These are phyloP conservation scores for Oryzias sinensis DNA, from an alignment of 2,797 vertebrate species.

Conservation along the genomic window DNA sequence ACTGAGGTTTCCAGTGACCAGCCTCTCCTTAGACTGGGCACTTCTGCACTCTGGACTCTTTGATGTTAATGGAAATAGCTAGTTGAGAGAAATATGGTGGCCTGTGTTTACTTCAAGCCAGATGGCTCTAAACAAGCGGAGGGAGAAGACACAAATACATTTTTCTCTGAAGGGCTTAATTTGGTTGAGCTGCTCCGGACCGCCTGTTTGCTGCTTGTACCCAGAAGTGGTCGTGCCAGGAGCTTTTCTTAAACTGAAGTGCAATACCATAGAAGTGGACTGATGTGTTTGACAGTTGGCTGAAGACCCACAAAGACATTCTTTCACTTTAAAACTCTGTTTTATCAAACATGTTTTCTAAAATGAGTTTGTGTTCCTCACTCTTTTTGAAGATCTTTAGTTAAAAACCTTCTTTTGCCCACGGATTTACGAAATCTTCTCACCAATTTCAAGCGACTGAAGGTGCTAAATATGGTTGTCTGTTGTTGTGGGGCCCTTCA, in stretches of 20 bases:
- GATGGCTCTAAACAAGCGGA: slow-evolving; percentile 60
- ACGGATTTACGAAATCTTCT: neutral
- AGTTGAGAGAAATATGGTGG: slow-evolving; percentile 51
- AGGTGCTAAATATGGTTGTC: too few species aligned
- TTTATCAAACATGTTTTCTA: too few species aligned
- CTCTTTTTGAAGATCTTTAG: too few species aligned
- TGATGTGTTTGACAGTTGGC: neutral
- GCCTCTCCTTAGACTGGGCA: slow-evolving; percentile 24
- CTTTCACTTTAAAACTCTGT: neutral
- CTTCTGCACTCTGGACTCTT: slow-evolving; percentile 33
- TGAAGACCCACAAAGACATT: neutral
- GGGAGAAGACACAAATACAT: slow-evolving; percentile 46
- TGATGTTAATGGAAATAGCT: slow-evolving; percentile 58
- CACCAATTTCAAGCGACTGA: too few species aligned
- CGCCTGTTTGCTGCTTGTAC: slow-evolving; percentile 13
- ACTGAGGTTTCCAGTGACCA: slow-evolving; percentile 14
- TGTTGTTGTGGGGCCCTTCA: too few species aligned
- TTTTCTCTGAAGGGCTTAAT: slow-evolving; percentile 48
- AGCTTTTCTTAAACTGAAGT: slow-evolving; percentile 18
- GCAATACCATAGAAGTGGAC: neutral
- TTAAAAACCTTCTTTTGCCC: neutral
- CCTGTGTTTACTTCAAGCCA: slow-evolving; percentile 55
- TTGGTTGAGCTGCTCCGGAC: slow-evolving; percentile 23
- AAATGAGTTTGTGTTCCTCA: too few species aligned
- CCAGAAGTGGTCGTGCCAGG: slow-evolving; percentile 26